Base-by-base conservation (phyloP, 2,113 vertebrate genomes). In the Galbula dea region DNA sequence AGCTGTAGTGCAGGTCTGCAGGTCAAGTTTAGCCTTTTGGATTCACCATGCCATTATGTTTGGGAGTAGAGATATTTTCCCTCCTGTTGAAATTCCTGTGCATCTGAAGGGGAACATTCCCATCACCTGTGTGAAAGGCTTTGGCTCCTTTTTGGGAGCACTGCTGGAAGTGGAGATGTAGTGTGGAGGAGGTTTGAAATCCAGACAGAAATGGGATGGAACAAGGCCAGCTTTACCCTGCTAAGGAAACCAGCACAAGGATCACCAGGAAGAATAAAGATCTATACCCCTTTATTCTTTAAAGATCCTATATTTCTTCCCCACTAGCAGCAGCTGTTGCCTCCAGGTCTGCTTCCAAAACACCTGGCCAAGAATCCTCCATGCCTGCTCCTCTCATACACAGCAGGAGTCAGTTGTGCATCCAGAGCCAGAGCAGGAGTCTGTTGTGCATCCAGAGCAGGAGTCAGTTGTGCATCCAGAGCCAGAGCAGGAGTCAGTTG, bases 11-110 rank as follows among this genome's bases (percentile, higher is more conserved):
- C n/a, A n/a, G n/a, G n/a, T n/a, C n/a, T n/a, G n/a, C n/a, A n/a
- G n/a, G n/a, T n/a, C n/a, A n/a, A n/a, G n/a, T n/a, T n/a, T n/a
- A n/a, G n/a, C n/a, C n/a, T n/a, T n/a, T n/a, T n/a, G n/a, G n/a
- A n/a, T n/a, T n/a, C n/a, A n/a, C n/a, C n/a, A n/a, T n/a, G n/a
- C 7, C 2, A 0, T 32, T 62, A 37, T 4, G 32, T 51, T 73
- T 62, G 45, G 18, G 21, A 78, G 24, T 11, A 36, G 32, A 83
- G 36, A 19, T 66, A 20, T 18, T 68, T 54, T 51, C 23, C 24
- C 17, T 63, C 7, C 1, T 20, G 11, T 76, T 57, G 29, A 45
- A 36, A 76, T n/a, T 73, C n/a, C 59, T 45, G 15, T 21, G 32
- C 19, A 13, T 78, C 26, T 57, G 46, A 89, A 30, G 15, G 10